Percentiles rank a stretch among this genome's conserved stretches.
These are phyloP conservation scores for Drosophila bunnanda DNA, from an alignment of 2,888 invertebrate genomes.

Conservation along the genomic window DNA sequence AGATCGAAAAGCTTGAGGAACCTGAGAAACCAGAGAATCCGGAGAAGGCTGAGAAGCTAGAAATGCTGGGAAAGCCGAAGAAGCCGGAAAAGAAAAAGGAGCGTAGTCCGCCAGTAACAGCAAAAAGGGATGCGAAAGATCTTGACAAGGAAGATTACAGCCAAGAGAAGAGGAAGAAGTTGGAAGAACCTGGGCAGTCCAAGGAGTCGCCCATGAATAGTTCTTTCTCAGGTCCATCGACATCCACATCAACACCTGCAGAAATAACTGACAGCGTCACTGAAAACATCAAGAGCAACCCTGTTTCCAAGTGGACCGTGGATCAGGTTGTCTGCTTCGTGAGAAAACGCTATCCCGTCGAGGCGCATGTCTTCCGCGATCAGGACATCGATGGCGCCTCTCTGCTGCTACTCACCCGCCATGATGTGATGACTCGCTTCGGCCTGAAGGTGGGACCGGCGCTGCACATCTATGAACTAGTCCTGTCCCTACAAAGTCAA, in stretches of 20 bases:
- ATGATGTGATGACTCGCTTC: slow-evolving; percentile 93
- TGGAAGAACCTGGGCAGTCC: background rate
- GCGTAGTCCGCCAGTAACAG: background rate
- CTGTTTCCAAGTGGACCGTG: slow-evolving; percentile 88
- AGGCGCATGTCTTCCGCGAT: slow-evolving; percentile 92
- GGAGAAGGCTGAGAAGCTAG: background rate
- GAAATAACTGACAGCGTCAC: background rate
- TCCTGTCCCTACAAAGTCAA: slow-evolving; percentile 81
- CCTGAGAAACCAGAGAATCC: background rate
- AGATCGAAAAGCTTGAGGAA: background rate
- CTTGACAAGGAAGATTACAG: background rate
- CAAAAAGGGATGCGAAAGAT: slow-evolving; percentile 4
- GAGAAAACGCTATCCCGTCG: slow-evolving; percentile 90
- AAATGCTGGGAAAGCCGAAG: background rate
- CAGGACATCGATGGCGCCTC: slow-evolving; percentile 97
- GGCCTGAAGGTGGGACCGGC: slow-evolving; percentile 95
- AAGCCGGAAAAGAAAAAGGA: background rate
- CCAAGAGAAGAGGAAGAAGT: background rate
- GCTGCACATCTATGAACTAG: slow-evolving; percentile 92
- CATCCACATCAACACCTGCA: background rate
- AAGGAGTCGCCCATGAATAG: background rate
- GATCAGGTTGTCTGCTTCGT: slow-evolving; percentile 94
- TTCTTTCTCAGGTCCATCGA: background rate
- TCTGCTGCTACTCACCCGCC: slow-evolving; percentile 92
- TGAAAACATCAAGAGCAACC: background rate